Conservation (phyloP, 2,797 vertebrate genomes). For the Channallabes apus region DNA sequence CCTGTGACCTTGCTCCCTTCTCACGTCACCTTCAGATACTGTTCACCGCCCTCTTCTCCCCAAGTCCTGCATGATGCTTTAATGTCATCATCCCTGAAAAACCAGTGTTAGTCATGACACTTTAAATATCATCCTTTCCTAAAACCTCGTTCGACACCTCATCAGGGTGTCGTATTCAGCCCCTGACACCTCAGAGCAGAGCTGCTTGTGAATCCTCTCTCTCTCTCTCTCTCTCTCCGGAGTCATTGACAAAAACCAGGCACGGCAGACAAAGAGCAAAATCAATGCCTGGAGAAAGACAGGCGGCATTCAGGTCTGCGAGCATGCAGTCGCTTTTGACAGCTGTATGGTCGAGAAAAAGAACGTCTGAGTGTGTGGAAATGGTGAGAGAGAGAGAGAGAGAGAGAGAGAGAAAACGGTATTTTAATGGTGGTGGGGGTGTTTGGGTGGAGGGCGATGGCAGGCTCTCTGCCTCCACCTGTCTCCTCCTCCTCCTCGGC, state of each 20-base stretch:
- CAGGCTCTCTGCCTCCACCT: conserved; percentile 36
- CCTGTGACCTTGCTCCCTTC: not conserved
- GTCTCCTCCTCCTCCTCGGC: conserved; percentile 23
- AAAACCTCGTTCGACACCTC: not conserved
- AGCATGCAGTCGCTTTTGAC: conserved; percentile 1
- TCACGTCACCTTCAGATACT: not conserved
- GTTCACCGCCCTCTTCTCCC: not conserved
- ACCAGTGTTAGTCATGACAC: not conserved
- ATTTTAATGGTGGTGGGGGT: conserved; percentile 6
- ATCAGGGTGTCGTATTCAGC: not conserved
- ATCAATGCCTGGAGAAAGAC: conserved; percentile 13
- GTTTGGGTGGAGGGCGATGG: conserved; percentile 1
- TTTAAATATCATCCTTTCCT: conserved; percentile 15
- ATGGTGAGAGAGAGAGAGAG: not conserved
- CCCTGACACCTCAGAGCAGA: not conserved
- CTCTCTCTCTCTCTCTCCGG: not conserved
- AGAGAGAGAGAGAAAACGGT: not conserved
- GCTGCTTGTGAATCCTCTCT: not conserved
- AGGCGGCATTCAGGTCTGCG: not conserved
- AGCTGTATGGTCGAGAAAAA: conserved; percentile 1
- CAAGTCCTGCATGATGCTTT: not conserved
- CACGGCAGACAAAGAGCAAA: conserved; percentile 17
- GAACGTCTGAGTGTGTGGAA: conserved; percentile 5
- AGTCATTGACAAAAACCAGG: conserved; percentile 19
- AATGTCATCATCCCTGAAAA: not conserved